Evolutionary conservation across 2,797 vertebrate species (phyloP).

Genomic region (Megalops cyprinoides): DNA sequence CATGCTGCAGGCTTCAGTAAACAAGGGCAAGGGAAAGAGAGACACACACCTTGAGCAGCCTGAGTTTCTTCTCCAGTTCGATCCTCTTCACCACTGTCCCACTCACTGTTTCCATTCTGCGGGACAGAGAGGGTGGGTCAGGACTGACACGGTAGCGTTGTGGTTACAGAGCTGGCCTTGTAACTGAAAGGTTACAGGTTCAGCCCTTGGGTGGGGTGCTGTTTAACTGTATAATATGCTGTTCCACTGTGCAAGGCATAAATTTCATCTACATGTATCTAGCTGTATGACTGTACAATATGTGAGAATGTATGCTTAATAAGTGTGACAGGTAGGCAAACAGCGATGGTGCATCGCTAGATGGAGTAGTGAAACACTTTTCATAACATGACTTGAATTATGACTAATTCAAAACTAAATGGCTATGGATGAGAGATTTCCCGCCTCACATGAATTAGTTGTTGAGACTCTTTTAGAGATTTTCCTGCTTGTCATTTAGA

Average conservation of each 20-base stretch:
- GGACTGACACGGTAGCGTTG: background rate
- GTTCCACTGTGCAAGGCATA: background rate
- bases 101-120: slow-evolving; percentile 86
- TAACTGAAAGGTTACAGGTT: background rate
- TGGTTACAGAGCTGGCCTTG: background rate
- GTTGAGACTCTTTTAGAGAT: no score
- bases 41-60: slow-evolving; percentile 80
- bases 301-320: no score
- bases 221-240: no score
- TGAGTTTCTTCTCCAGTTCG: slow-evolving; percentile 87
- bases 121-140: background rate
- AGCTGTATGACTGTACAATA: background rate
- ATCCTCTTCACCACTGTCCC: slow-evolving; percentile 82
- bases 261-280: background rate
- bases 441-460: no score
- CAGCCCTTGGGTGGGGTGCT: background rate
- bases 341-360: no score
- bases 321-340: no score
- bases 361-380: no score
- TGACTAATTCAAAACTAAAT: no score
- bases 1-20: background rate
- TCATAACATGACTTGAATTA: no score
- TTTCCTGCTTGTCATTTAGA: no score
- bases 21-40: background rate
- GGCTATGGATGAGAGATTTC: no score